Evolutionary conservation across 2,113 vertebrate species (phyloP).

Genomic region (Hyla sarda): DNA sequence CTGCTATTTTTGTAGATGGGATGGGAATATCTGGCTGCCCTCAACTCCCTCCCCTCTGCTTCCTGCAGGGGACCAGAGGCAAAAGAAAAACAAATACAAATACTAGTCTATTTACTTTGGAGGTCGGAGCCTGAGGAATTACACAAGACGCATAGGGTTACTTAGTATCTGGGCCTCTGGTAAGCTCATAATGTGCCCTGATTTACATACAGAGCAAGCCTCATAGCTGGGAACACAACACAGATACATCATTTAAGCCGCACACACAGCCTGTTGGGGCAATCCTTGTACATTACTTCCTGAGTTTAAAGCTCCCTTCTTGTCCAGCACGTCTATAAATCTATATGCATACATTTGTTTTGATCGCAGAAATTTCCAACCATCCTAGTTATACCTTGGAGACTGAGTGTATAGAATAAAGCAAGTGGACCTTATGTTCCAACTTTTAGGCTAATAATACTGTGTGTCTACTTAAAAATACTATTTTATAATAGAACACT

Average conservation of each 20-base stretch:
- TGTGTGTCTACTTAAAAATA: no score
- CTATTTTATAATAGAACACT: no score
- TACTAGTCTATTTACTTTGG: slow-evolving; percentile 51
- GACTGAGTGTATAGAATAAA: not conserved
- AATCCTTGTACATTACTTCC: not conserved
- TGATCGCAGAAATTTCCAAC: not conserved
- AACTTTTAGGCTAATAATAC: no score
- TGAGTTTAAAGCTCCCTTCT: not conserved
- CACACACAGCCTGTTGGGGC: not conserved
- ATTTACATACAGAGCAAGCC: slow-evolving; percentile 44
- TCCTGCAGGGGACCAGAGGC: slow-evolving; percentile 52
- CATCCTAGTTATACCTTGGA: not conserved
- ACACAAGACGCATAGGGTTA: slow-evolving; percentile 46
- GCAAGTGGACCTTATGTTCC: no score
- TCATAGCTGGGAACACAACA: slow-evolving; percentile 6
- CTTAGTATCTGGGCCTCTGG: slow-evolving; percentile 36
- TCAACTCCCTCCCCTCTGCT: slow-evolving; percentile 39
- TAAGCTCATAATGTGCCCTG: slow-evolving; percentile 52
- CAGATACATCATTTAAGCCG: slow-evolving; percentile 3
- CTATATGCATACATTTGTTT: not conserved
- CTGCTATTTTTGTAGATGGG: slow-evolving; percentile 47
- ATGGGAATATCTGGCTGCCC: slow-evolving; percentile 50
- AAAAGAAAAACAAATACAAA: slow-evolving; percentile 55
- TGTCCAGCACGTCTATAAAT: not conserved
- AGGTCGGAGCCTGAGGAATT: slow-evolving; percentile 52